These are phyloP conservation scores for Paralvinella palmiformis DNA, from an alignment of 1,140 invertebrate genomes.

Conservation along the genomic window DNA sequence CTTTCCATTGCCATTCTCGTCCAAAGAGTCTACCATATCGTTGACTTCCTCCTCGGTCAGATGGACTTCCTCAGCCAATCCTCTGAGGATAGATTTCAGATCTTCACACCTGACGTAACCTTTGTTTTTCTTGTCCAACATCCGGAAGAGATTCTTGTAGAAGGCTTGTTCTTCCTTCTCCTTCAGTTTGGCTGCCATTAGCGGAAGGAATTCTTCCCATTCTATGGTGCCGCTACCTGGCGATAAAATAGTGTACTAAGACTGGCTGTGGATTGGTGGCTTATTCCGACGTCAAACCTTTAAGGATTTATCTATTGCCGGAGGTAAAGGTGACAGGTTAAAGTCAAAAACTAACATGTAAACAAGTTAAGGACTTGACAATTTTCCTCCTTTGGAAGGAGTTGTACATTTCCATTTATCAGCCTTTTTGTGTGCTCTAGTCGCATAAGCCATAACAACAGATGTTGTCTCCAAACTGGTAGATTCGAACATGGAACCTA, in stretches of 20 bases:
- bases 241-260: neutral
- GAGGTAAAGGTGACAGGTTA: neutral
- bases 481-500: neutral
- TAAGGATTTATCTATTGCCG: neutral
- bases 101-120: neutral
- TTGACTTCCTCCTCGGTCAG: neutral
- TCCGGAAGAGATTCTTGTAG: conserved; percentile 1
- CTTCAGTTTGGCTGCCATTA: neutral
- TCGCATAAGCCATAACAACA: too few species aligned
- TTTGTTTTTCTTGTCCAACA: conserved; percentile 8
- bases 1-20: neutral
- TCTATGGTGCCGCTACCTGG: neutral
- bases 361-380: neutral
- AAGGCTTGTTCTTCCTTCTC: neutral
- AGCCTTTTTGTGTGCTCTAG: too few species aligned
- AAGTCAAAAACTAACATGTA: neutral
- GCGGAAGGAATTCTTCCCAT: conserved; percentile 3
- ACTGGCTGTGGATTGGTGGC: neutral
- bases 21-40: neutral
- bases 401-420: neutral
- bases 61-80: neutral
- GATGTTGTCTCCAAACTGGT: neutral
- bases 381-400: neutral
- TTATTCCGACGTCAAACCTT: neutral
- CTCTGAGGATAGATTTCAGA: neutral